Conservation (phyloP, 2,113 vertebrate genomes). For the Struthio camelus region DNA sequence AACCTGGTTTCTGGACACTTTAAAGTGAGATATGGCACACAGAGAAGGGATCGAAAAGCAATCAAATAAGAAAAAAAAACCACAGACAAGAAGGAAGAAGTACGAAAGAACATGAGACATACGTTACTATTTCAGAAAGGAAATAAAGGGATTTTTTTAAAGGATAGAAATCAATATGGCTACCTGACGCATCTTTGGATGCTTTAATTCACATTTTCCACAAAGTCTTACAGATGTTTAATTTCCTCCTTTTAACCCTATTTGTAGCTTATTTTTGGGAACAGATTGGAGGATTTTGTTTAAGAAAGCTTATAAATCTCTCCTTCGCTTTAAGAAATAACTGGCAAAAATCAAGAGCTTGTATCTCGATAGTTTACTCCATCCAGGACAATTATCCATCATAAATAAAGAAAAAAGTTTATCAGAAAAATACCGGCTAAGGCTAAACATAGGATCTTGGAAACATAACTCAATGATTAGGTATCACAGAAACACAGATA, state of each 20-base stretch:
- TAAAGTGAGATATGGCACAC: background rate
- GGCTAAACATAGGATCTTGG: background rate
- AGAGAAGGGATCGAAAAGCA: background rate
- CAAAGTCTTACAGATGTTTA: background rate
- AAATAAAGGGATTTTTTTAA: background rate
- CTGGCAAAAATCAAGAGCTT: background rate
- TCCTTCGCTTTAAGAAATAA: background rate
- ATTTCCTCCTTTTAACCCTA: background rate
- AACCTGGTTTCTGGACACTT: background rate
- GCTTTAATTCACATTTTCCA: background rate
- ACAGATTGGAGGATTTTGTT: background rate
- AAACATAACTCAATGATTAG: background rate
- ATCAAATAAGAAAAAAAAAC: background rate
- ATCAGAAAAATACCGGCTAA: background rate
- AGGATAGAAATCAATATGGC: background rate
- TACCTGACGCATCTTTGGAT: background rate
- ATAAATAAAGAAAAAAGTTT: background rate
- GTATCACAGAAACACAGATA: background rate
- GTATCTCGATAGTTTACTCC: background rate
- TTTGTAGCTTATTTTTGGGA: background rate
- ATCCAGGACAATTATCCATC: background rate
- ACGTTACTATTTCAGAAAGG: background rate
- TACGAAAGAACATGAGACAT: background rate
- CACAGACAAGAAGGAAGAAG: background rate
- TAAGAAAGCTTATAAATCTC: background rate